phyloP scores from a whole-genome alignment of 2,797 vertebrate species.

The Buceros bicornis region DNA sequence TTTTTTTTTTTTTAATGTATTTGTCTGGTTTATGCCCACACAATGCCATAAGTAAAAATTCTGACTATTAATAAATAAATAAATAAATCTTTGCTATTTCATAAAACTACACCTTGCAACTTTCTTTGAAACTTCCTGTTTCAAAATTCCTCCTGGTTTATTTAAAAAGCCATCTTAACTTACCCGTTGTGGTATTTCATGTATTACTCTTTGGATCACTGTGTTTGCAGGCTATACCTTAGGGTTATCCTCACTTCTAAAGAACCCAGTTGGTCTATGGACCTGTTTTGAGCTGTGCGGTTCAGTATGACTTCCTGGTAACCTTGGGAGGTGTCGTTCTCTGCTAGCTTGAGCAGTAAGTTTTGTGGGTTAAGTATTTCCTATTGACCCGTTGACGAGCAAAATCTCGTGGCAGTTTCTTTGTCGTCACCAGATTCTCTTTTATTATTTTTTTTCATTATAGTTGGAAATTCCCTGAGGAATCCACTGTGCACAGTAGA shows the following conservation, averaged over 20 bases:
- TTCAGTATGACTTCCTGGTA: not conserved
- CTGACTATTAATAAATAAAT: not conserved
- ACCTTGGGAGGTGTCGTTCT: not conserved
- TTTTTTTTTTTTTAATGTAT: not conserved
- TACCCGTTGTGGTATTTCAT: not conserved
- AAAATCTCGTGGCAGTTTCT: not conserved
- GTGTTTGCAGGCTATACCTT: not conserved
- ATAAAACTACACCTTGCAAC: not conserved
- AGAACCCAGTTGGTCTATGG: not conserved
- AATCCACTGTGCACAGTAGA: not conserved
- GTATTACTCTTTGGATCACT: not conserved
- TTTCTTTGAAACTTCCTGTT: not conserved
- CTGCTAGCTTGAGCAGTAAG: not conserved
- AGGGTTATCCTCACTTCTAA: not conserved
- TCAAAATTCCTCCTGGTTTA: not conserved
- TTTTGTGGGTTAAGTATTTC: not conserved
- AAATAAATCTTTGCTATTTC: not conserved
- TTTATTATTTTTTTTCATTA: accelerated
- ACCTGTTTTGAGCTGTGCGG: not conserved
- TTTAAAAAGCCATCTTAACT: not conserved
- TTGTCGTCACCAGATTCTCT: not conserved
- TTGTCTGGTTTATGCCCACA: not conserved
- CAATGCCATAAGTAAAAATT: not conserved
- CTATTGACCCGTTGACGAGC: not conserved
- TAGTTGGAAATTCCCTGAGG: not conserved